Evolutionary conservation across 2,113 vertebrate species (phyloP), one percentile per base, ranked within the genome.

Genomic region (Phycodurus eques): DNA sequence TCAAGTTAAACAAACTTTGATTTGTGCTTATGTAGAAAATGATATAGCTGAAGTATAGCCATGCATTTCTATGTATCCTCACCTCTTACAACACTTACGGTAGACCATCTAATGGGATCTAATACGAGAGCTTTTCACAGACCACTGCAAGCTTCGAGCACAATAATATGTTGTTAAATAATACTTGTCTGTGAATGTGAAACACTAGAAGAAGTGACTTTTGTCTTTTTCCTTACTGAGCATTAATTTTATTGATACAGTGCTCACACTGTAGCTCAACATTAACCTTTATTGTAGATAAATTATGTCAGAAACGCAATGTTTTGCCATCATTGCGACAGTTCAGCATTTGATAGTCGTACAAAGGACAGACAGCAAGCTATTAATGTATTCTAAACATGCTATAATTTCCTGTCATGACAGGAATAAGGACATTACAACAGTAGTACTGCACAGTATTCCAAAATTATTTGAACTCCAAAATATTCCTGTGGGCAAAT

Each of bases 1-100:
- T 80, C 44, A 66, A 71, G 78, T 42, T 59, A 19, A 33, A 51
- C 15, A 31, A 47, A 51, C 17, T 56, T 56, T 51, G 49, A 51
- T 51, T 20, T 22, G 20, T 56, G 20, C 20, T 17, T 22, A 8
- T 54, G 20, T 22, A n/a, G 20, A 11, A 54, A 54, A 54, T 8
- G n/a, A 67, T 8, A n/a, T 31, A 27, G 19, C 12, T 43, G 4
- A 63, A 39, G 17, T 42, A 42, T 63, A 59, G 15, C 49, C 49
- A 71, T 20, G 57, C 13, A 4, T 31, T 39, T 9, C 22, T 19
- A 20, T 53, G 1, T 5, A 65, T 35, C 64, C 46, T 70, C 5
- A 22, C 8, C 19, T 3, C 15, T 22, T 27, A 11, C 15, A 33
- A 27, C 46, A 20, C 11, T 47, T 39, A 43, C 27, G 27, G 27